Conservation (phyloP, 2,797 vertebrate genomes). For the Poecile montanus region DNA sequence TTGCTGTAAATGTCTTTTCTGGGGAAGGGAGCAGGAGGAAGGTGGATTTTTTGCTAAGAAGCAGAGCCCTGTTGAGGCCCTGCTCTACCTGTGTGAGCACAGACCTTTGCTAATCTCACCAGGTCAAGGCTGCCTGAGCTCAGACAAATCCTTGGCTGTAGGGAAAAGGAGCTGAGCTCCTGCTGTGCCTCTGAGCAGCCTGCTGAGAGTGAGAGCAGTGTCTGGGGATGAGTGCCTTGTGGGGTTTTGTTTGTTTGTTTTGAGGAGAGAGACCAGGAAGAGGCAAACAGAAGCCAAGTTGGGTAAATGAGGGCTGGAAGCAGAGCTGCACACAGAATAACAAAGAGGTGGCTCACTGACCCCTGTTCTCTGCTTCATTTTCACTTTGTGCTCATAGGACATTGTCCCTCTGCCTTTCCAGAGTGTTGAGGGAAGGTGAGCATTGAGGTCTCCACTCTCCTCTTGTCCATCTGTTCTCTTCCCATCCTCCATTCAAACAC, state of each 20-base stretch:
- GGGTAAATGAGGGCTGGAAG: not conserved
- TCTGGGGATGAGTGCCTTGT: not conserved
- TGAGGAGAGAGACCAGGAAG: not conserved
- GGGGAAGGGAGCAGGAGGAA: not conserved
- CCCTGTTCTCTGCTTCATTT: not conserved
- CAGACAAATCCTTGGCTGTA: not conserved
- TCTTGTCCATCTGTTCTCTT: not conserved
- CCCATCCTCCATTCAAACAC: not conserved
- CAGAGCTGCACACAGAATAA: not conserved
- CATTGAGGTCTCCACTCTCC: not conserved
- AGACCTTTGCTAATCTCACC: not conserved
- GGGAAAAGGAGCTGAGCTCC: not conserved
- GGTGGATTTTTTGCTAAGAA: not conserved
- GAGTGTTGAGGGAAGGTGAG: not conserved
- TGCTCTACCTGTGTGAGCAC: not conserved
- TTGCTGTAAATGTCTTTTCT: not conserved
- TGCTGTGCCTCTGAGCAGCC: not conserved
- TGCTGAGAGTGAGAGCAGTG: not conserved
- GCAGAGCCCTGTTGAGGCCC: not conserved
- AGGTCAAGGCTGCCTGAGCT: not conserved
- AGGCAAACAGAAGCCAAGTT: not conserved
- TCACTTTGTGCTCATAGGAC: not conserved
- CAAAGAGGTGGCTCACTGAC: not conserved
- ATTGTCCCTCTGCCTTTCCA: not conserved
- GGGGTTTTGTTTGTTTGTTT: slow-evolving; percentile 4